These are phyloP conservation scores for Argya squamiceps DNA, from an alignment of 2,797 vertebrate species.

Conservation along the genomic window DNA sequence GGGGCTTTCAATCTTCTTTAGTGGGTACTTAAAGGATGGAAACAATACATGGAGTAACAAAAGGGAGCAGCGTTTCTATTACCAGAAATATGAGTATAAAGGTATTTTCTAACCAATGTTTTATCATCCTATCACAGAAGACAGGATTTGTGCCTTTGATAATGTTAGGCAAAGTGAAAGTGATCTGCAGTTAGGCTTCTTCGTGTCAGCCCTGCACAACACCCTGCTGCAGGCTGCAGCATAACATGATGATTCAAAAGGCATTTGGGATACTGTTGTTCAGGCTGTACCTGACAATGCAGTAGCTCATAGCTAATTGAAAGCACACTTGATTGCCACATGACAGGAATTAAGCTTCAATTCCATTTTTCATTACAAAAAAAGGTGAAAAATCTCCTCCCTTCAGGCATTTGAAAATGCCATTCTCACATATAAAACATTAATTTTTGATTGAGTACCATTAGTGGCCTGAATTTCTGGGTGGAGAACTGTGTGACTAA, in stretches of 20 bases:
- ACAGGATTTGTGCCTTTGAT: background rate
- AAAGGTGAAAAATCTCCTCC: rapidly evolving
- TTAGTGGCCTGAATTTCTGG: background rate
- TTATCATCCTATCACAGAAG: background rate
- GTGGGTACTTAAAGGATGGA: background rate
- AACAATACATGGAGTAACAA: background rate
- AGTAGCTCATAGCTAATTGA: background rate
- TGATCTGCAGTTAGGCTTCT: background rate
- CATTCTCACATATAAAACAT: background rate
- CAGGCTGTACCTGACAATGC: background rate
- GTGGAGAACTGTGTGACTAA: background rate
- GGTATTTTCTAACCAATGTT: background rate
- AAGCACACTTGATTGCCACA: background rate
- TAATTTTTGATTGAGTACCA: background rate
- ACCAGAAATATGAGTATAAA: background rate
- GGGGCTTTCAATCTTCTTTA: background rate
- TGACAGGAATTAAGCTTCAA: background rate
- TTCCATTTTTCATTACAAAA: background rate
- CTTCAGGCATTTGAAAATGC: background rate
- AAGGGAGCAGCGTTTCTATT: background rate
- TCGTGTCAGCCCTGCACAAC: background rate
- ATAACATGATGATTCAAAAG: background rate
- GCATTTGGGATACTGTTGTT: background rate
- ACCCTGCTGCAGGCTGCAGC: background rate
- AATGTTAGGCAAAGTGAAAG: background rate